Evolutionary conservation across 2,797 vertebrate species (phyloP).

Genomic region (Bradypodion pumilum): DNA sequence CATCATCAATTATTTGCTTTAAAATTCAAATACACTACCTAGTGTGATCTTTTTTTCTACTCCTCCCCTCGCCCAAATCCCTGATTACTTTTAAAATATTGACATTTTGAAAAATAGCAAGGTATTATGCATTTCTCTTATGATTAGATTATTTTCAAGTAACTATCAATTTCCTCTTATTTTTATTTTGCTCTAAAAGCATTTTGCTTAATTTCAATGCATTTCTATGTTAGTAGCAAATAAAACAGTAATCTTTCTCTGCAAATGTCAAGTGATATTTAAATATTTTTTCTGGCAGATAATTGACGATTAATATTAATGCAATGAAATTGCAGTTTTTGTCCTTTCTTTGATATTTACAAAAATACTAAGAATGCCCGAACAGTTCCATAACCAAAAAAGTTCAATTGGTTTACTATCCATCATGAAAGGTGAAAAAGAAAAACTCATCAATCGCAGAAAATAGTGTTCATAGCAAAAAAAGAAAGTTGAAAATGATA

Average conservation of each 20-base stretch:
- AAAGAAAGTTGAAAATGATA: conserved; percentile 85
- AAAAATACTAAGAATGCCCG: conserved; percentile 71
- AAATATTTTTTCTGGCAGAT: conserved; percentile 75
- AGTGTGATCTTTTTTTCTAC: conserved; percentile 42
- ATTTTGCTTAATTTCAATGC: conserved; percentile 70
- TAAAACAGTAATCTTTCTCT: conserved; percentile 75
- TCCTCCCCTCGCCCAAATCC: conserved; percentile 30
- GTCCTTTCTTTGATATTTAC: conserved; percentile 74
- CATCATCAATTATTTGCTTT: conserved; percentile 54
- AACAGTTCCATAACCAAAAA: conserved; percentile 61
- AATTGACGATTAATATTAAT: conserved; percentile 77
- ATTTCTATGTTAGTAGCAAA: conserved; percentile 70
- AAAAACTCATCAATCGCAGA: conserved; percentile 78
- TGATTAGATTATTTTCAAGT: conserved; percentile 57
- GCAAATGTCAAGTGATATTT: conserved; percentile 76
- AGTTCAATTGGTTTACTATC: conserved; percentile 65
- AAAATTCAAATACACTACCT: conserved; percentile 51
- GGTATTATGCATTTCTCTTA: conserved; percentile 60
- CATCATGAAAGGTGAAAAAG: conserved; percentile 69
- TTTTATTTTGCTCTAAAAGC: conserved; percentile 60
- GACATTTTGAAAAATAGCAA: conserved; percentile 66
- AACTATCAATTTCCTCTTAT: conserved; percentile 62
- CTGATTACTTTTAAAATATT: conserved; percentile 66
- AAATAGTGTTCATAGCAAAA: conserved; percentile 82
- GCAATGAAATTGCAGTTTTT: conserved; percentile 68